Base-by-base conservation (phyloP, 2,888 invertebrate species). In the Perithous albicinctus region DNA sequence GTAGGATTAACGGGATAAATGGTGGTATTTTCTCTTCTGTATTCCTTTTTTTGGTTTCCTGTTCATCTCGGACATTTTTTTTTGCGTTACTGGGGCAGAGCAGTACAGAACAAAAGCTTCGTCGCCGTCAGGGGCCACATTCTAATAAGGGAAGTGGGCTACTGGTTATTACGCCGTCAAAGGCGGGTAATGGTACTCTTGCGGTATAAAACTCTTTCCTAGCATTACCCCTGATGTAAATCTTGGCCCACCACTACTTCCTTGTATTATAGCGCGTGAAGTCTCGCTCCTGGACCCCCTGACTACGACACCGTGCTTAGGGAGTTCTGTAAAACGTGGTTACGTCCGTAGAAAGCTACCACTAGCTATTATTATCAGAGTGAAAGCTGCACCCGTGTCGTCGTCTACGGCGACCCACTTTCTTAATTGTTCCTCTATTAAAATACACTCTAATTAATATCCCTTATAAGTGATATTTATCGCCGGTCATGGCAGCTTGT, bases 361-460 rank as follows among this genome's bases (percentile, higher is more conserved):
- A 48, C 43, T 48, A 66, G n/a, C 66, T 32, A 48, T 20, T 29
- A 35, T 38, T 18, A 35, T 32, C 32, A 35, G 32, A 32, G 18
- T 32, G 54, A 35, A 35, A 69, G 54, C 69, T 54, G 59, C 67
- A 35, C 35, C 18, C 46, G 43, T 64, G 66, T 76, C 66, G 83
- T 78, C 73, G 46, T 59, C 72, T 76, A 81, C 59, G 73, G 48
- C 88, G 89, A 88, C 89, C 90, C 85, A 90, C 88, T 91, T 91
- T 87, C 90, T 87, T 90, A 89, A 90, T 90, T 90, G 89, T 89
- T 86, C 89, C 87, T 84, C 87, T 87, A 90, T 89, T 89, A 90
- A 90, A 91, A 88, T 89, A 86, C 88, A 86, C 87, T 88, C 86
- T 89, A 89, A 90, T 90, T 89, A 90, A 89, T 90, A 90, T 88